Evolutionary conservation across 2,113 vertebrate species (phyloP).

Genomic region (Archilochus colubris): DNA sequence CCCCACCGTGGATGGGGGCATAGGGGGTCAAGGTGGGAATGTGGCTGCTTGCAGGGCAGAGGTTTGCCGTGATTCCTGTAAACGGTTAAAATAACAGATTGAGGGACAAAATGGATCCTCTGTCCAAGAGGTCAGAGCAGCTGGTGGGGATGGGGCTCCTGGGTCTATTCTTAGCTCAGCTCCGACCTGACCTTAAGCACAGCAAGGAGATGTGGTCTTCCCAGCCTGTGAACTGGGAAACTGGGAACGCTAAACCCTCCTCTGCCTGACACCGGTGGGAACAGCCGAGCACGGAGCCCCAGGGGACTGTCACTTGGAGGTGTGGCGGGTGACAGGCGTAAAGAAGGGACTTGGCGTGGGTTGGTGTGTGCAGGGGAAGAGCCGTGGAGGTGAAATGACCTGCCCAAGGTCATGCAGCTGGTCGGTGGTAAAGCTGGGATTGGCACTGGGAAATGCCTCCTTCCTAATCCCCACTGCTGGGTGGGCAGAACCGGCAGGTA

Average conservation of each 20-base stretch:
- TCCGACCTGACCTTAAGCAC: background rate
- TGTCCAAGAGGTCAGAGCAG: constrained; percentile 20
- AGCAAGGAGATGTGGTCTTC: background rate
- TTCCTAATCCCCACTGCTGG: background rate
- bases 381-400: constrained; percentile 14
- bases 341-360: background rate
- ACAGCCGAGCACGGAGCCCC: background rate
- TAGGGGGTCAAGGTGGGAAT: background rate
- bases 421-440: background rate
- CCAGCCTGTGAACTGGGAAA: background rate
- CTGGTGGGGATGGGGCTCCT: background rate
- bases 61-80: background rate
- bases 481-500: background rate
- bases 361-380: background rate
- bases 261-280: rapidly evolving
- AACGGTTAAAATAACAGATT: background rate
- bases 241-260: background rate
- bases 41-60: rapidly evolving
- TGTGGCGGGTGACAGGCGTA: background rate
- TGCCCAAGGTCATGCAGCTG: constrained; percentile 28
- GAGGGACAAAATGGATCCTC: constrained; percentile 50
- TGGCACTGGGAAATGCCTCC: background rate
- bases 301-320: background rate
- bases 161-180: constrained; percentile 39
- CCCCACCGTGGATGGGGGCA: rapidly evolving